phyloP scores from a whole-genome alignment of 2,113 vertebrate genomes.

The Myotis yumanensis region DNA sequence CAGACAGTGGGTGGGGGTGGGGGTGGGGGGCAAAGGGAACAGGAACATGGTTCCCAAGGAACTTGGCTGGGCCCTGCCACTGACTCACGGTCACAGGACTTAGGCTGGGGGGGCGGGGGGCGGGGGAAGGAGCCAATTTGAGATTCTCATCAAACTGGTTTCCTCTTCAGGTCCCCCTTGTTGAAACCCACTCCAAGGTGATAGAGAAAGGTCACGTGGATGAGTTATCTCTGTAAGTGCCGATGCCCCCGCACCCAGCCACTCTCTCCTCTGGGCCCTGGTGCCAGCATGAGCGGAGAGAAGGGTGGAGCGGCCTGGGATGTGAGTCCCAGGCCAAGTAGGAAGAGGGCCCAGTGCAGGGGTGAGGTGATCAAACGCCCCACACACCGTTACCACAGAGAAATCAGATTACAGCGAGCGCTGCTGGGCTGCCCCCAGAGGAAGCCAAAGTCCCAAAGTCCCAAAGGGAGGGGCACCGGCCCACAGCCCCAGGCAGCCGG shows the following conservation, averaged over 20 bases:
- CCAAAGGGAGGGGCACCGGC: not conserved
- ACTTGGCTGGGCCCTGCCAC: constrained; percentile 64
- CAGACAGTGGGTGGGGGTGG: not conserved
- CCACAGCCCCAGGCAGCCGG: not conserved
- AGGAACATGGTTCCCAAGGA: constrained; percentile 61
- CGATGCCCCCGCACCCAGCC: not conserved
- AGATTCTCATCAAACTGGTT: constrained; percentile 53
- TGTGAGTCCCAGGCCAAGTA: not conserved
- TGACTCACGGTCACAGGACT: constrained; percentile 80
- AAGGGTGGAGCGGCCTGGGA: not conserved
- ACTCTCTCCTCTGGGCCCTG: not conserved
- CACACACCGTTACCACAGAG: constrained; percentile 8
- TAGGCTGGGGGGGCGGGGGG: not conserved
- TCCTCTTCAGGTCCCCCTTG: constrained; percentile 56
- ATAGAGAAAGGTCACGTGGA: not conserved
- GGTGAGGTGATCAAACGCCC: not conserved
- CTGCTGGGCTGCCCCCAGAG: not conserved
- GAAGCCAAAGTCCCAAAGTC: constrained; percentile 28
- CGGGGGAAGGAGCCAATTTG: not conserved
- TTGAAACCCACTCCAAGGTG: not conserved
- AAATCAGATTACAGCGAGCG: constrained; percentile 52
- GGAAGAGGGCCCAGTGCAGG: not conserved
- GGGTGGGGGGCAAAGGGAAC: constrained; percentile 35
- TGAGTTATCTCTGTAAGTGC: not conserved
- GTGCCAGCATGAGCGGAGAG: not conserved